Conservation (phyloP, 2,888 invertebrate species). For the Brachylomia viminalis region DNA sequence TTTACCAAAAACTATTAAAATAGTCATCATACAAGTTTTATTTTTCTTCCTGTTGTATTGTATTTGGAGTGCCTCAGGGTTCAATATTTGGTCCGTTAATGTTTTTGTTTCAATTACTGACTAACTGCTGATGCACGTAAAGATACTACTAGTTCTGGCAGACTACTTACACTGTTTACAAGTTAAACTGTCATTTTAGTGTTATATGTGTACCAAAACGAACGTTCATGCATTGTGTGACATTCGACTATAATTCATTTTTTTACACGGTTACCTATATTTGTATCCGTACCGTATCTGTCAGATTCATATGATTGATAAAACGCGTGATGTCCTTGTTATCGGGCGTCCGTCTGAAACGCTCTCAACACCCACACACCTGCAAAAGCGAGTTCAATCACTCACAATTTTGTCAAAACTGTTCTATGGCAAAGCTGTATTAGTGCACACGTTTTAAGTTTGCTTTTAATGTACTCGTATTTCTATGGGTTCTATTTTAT, state of each 20-base stretch:
- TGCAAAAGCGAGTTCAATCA: slow-evolving; percentile 15
- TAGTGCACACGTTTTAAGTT: neutral
- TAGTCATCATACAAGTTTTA: no score
- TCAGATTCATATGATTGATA: slow-evolving; percentile 44
- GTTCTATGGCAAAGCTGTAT: neutral
- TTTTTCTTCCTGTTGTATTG: neutral
- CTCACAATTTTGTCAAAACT: slow-evolving; percentile 36
- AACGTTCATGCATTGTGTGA: neutral
- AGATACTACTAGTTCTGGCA: neutral
- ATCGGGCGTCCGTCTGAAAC: slow-evolving; percentile 14
- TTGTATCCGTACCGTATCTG: slow-evolving; percentile 20
- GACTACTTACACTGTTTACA: neutral
- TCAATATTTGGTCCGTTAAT: neutral
- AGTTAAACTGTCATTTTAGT: neutral
- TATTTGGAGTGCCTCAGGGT: neutral
- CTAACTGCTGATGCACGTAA: neutral
- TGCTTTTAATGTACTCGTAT: neutral
- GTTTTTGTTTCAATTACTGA: neutral
- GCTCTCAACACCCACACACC: slow-evolving; percentile 13
- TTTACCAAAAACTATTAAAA: neutral
- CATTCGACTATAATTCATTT: neutral
- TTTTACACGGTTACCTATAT: neutral
- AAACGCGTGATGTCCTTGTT: slow-evolving; percentile 32
- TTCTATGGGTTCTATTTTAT: neutral
- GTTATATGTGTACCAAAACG: neutral